phyloP scores from a whole-genome alignment of 92 coral and sea anemone species.

The Ricordea florida region DNA sequence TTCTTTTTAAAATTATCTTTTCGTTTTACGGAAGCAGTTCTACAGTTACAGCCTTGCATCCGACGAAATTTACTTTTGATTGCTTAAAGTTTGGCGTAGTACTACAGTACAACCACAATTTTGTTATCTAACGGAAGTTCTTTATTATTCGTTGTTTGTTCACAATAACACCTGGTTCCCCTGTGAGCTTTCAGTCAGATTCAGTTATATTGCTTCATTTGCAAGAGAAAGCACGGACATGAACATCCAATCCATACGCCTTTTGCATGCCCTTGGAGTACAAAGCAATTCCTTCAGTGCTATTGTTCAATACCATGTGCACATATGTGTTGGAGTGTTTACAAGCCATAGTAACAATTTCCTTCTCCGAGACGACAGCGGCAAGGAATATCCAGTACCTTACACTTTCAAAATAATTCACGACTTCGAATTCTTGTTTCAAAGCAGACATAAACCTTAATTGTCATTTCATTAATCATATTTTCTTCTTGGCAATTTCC shows the following conservation, averaged over 20 bases:
- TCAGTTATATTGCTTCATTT: background rate
- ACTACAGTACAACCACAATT: too few relatives aligned
- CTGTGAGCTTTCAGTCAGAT: background rate
- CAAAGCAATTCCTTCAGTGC: background rate
- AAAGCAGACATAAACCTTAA: too few relatives aligned
- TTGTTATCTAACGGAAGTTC: background rate
- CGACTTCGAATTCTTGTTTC: too few relatives aligned
- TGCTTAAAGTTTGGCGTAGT: too few relatives aligned
- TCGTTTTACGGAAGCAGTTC: too few relatives aligned
- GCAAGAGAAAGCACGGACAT: background rate
- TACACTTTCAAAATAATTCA: too few relatives aligned
- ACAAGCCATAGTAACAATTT: conserved; percentile 17
- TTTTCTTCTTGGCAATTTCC: background rate
- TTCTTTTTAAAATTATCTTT: background rate
- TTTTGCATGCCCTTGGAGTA: background rate
- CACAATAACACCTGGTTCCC: conserved; percentile 15
- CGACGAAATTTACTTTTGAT: too few relatives aligned
- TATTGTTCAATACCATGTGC: conserved; percentile 31
- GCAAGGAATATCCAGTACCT: too few relatives aligned
- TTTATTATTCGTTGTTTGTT: background rate
- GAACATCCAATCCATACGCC: background rate
- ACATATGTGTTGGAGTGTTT: conserved; percentile 1
- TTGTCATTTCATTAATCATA: too few relatives aligned
- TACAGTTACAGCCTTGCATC: too few relatives aligned
- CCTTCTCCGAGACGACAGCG: too few relatives aligned